Base-by-base conservation (phyloP, 2,888 invertebrate species). In the Melikaiella ostensackeni region DNA sequence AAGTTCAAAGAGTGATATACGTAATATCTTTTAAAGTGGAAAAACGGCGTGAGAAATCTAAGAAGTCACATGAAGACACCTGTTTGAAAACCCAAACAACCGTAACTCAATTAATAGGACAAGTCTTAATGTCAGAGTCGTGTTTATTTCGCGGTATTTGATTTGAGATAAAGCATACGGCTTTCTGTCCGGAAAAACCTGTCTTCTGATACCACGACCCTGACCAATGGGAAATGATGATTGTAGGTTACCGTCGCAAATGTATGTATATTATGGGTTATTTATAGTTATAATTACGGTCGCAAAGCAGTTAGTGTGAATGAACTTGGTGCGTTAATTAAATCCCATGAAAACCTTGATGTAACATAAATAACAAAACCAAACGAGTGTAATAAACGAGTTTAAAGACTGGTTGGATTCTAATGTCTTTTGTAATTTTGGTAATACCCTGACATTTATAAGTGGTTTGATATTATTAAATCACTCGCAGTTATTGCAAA, bases 211-310 rank as follows among this genome's bases (percentile, higher is more conserved):
- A 70, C 33, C 50, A n/a, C 50, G 50, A 70, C n/a, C 70, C 70
- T 70, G 50, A 50, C 33, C 70, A 70, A 33, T 70, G 61, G 57
- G 35, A 74, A 74, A 74, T 74, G 38, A 57, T 74, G 57, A 74
- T 74, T 57, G 74, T 57, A 74, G 74, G 74, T 74, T 61, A 74
- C 59, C 50, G 35, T 59, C 38, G 35, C 74, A 74, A n/a, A 35
- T 74, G 55, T 24, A 74, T 42, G 59, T 61, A 42, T 74, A 74
- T 21, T 70, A 70, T 50, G 27, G 16, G 66, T 66, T 66, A 66
- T 66, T 70, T 70, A 70, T 70, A 33, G 33, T 70, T 33, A 70
- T 70, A 70, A 70, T 70, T 70, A 70, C 50, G 27, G 46, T 55
- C 50, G 33, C 50, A 30, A 70, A 70, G 70, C 50, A 50, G 70